A percentile compares a stretch with the other conserved stretches of the same genome.
Evolutionary conservation across 2,888 invertebrate genomes (phyloP).

Genomic region (Pherbina coryleti): DNA sequence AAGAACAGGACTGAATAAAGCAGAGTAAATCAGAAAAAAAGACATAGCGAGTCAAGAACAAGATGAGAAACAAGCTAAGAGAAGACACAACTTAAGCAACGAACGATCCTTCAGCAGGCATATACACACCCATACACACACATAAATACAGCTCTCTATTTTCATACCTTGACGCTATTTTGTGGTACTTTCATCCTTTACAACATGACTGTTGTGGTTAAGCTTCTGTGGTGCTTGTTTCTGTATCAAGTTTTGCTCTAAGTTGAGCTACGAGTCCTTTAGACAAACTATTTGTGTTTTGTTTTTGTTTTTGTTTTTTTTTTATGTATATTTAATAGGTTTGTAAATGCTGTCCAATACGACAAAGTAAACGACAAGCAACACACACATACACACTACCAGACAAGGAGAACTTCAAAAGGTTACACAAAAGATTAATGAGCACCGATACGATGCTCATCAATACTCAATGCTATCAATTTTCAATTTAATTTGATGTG

Average conservation of each 20-base stretch:
- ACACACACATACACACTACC: too few relatives aligned
- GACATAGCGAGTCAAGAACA: too few relatives aligned
- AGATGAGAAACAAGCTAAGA: too few relatives aligned
- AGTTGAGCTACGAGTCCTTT: not conserved
- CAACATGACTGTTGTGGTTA: not conserved
- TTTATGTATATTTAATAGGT: not conserved
- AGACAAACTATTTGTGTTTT: too few relatives aligned
- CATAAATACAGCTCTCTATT: not conserved
- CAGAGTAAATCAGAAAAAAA: too few relatives aligned
- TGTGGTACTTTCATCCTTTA: not conserved
- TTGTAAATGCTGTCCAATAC: not conserved
- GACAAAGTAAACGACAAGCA: not conserved
- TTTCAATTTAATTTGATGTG: slow-evolving; percentile 49
- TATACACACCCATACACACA: not conserved
- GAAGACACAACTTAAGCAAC: too few relatives aligned
- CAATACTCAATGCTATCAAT: slow-evolving; percentile 47
- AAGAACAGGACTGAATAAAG: too few relatives aligned
- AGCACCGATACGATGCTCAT: slow-evolving; percentile 49
- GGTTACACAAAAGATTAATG: slow-evolving; percentile 47
- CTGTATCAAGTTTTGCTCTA: not conserved
- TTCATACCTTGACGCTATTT: not conserved
- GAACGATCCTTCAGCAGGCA: too few relatives aligned
- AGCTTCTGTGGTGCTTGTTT: not conserved
- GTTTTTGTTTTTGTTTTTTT: not conserved
- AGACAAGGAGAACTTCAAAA: not conserved